A percentile compares a stretch with the other conserved stretches of the same genome.
Evolutionary conservation across 2,797 vertebrate species (phyloP).

Genomic region (Onychomys torridus): DNA sequence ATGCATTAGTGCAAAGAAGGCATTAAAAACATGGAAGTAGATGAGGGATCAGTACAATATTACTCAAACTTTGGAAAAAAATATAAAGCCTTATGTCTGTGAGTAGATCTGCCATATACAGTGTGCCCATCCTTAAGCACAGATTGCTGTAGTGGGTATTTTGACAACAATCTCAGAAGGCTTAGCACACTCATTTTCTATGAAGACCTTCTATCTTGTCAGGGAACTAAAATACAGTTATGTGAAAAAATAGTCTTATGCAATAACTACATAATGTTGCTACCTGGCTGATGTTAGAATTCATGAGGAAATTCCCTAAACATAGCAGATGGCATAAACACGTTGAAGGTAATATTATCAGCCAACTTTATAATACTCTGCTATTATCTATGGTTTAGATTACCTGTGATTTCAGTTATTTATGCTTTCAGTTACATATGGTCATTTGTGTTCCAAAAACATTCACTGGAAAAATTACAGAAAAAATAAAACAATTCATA

Average conservation of each 20-base stretch:
- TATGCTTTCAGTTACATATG: not conserved
- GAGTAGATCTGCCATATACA: not conserved
- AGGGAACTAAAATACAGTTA: not conserved
- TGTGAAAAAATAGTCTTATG: not conserved
- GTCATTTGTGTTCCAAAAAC: not conserved
- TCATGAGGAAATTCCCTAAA: not conserved
- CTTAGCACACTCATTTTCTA: slow-evolving; percentile 7
- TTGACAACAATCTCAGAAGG: not conserved
- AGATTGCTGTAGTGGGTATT: not conserved
- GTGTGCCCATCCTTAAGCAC: not conserved
- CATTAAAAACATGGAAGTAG: slow-evolving; percentile 31
- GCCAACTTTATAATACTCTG: not conserved
- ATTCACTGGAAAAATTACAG: not conserved
- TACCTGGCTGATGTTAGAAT: not conserved
- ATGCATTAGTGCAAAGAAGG: slow-evolving; percentile 55
- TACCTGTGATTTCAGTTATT: not conserved
- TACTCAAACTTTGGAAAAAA: slow-evolving; percentile 34
- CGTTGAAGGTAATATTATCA: not conserved
- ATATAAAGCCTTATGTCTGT: not conserved
- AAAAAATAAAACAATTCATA: not conserved
- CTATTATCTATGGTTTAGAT: not conserved
- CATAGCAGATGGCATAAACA: not conserved
- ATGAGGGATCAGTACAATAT: slow-evolving; percentile 22
- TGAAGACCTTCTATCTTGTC: not conserved
- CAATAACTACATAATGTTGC: not conserved